A percentile compares a stretch with the other conserved stretches of the same genome.
phyloP scores from a whole-genome alignment of 2,113 vertebrate genomes.

The Macrotis lagotis region DNA sequence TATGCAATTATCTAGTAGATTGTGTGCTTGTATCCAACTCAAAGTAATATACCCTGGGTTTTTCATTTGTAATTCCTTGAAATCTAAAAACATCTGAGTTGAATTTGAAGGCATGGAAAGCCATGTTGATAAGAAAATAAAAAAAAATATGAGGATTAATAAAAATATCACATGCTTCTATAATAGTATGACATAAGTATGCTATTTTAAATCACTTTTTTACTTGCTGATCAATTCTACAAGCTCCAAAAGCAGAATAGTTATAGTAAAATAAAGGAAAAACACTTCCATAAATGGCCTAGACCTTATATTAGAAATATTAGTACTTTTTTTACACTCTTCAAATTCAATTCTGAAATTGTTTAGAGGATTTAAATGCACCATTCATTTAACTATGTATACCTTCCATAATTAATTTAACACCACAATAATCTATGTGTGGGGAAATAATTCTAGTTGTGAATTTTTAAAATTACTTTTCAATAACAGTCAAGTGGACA shows the following conservation, averaged over 20 bases:
- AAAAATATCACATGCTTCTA: slow-evolving; percentile 55
- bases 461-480: too few species aligned
- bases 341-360: slow-evolving; percentile 68
- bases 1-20: slow-evolving; percentile 84
- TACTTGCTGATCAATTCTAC: slow-evolving; percentile 58
- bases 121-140: slow-evolving; percentile 72
- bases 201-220: slow-evolving; percentile 73
- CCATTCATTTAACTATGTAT: slow-evolving; percentile 20
- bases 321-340: slow-evolving; percentile 68
- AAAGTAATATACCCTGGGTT: slow-evolving; percentile 73
- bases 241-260: slow-evolving; percentile 79
- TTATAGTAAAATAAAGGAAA: slow-evolving; percentile 79
- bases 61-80: slow-evolving; percentile 69
- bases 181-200: slow-evolving; percentile 65
- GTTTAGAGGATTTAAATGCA: slow-evolving; percentile 33
- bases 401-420: slow-evolving; percentile 18
- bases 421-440: background rate
- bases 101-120: slow-evolving; percentile 77
- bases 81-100: slow-evolving; percentile 72
- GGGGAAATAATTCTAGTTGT: slow-evolving; percentile 1
- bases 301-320: slow-evolving; percentile 72
- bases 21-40: slow-evolving; percentile 75
- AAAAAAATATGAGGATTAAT: slow-evolving; percentile 75
- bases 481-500: slow-evolving; percentile 11
- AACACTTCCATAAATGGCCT: slow-evolving; percentile 64